phyloP scores from a whole-genome alignment of 2,888 invertebrate species.

The Drosophila cognata region DNA sequence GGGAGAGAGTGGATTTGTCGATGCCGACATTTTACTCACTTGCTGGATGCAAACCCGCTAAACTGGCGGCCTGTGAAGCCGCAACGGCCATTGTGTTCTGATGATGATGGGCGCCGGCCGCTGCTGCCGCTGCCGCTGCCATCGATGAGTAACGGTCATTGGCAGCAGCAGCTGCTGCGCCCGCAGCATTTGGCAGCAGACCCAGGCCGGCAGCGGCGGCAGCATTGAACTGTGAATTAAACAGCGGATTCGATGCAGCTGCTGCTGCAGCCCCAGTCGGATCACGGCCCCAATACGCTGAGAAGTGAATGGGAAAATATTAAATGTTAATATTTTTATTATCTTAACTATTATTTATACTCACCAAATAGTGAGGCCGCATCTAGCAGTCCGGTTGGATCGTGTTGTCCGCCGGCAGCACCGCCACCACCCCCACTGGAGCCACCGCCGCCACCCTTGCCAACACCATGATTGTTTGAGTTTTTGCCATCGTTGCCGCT shows the following conservation, averaged over 20 bases:
- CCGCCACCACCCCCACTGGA: constrained; percentile 84
- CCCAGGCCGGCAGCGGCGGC: constrained; percentile 84
- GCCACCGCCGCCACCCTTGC: constrained; percentile 81
- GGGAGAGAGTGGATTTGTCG: constrained; percentile 20
- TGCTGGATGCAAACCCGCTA: constrained; percentile 90
- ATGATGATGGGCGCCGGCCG: constrained; percentile 86
- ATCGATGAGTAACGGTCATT: constrained; percentile 84
- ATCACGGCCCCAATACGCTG: constrained; percentile 93
- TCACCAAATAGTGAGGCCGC: constrained; percentile 91
- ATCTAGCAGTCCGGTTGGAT: constrained; percentile 91
- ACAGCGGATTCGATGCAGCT: constrained; percentile 85
- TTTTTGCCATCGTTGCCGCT: constrained; percentile 84
- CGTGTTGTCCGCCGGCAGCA: constrained; percentile 82
- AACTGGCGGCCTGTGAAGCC: constrained; percentile 93
- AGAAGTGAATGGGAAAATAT: background rate
- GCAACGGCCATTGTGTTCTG: constrained; percentile 92
- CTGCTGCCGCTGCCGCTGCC: constrained; percentile 85
- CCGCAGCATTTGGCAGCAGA: constrained; percentile 84
- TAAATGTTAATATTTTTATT: background rate
- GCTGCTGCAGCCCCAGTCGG: constrained; percentile 84
- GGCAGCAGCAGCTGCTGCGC: constrained; percentile 82
- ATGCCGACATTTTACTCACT: constrained; percentile 86
- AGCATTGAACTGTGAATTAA: constrained; percentile 85
- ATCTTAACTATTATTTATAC: constrained; percentile 6
- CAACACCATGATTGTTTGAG: constrained; percentile 80